Evolutionary conservation across 2,113 vertebrate genomes (phyloP).

Genomic region (Myocastor coypus): DNA sequence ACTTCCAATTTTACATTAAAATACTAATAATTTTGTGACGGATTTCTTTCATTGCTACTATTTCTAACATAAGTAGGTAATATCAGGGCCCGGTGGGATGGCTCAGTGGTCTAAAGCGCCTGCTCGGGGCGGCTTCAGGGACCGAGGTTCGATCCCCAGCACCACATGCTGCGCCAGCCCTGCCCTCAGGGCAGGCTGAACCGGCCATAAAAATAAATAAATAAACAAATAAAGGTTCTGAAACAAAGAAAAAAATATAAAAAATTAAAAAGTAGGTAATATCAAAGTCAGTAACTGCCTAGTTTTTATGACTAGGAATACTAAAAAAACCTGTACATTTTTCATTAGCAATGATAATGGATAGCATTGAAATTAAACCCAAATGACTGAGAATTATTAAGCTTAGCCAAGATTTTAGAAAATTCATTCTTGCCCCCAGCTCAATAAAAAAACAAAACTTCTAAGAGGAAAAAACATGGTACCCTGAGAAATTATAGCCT

Average conservation of each 20-base stretch:
- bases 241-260: too few relatives aligned
- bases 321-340: background rate
- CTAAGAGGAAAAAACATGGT: background rate
- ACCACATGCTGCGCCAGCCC: too few relatives aligned
- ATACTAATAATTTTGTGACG: background rate
- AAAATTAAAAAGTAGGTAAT: too few relatives aligned
- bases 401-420: background rate
- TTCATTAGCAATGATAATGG: slow-evolving; percentile 40
- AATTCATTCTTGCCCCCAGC: background rate
- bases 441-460: slow-evolving; percentile 49
- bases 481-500: background rate
- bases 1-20: slow-evolving; percentile 50
- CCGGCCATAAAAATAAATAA: too few relatives aligned
- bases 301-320: background rate
- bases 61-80: slow-evolving; percentile 24
- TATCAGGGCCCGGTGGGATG: too few relatives aligned
- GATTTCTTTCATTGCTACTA: slow-evolving; percentile 37
- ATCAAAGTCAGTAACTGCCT: slow-evolving; percentile 5
- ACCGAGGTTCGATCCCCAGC: too few relatives aligned
- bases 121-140: too few relatives aligned
- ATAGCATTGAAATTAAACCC: slow-evolving; percentile 12
- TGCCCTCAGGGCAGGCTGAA: too few relatives aligned
- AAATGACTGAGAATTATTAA: slow-evolving; percentile 45
- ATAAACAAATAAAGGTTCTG: too few relatives aligned
- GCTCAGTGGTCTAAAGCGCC: too few relatives aligned